Base-by-base conservation (phyloP, 2,888 invertebrate species). In the Agonopterix arenella region DNA sequence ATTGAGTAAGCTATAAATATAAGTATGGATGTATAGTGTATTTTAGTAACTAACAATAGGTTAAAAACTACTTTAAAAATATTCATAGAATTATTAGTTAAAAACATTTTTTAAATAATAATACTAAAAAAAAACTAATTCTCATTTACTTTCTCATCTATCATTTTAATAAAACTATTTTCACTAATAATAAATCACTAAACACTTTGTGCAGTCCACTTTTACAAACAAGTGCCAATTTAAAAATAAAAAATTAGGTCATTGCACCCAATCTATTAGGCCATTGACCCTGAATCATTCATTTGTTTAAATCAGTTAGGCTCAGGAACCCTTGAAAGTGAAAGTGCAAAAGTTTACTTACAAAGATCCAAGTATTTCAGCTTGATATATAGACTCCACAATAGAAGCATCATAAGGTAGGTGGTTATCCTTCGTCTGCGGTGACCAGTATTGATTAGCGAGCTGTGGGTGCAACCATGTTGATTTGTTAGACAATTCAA, bases 371-470 rank as follows among this genome's bases (percentile, higher is more conserved):
- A 93, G 91, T 66, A 98, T 95, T 85, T 98, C 98, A 70, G 94
- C 93, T 49, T 91, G 85, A 72, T 98, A 98, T 61, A 98, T 94
- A 63, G 97, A 94, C 70, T 97, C 97, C 59, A 98, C 93, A 61
- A 98, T 92, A 69, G 93, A 88, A 28, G 93, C 89, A 86, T 95
- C 93, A 70, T 93, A 97, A 45, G 93, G 91, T 65, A 93, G 76
- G 85, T 96, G 96, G 3, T 91, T 89, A 8, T 91, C 90, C 49
- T 91, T 89, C 0, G 96, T 94, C 74, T 96, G 94, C 0, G 97
- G 96, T 0, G 97, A 95, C 98, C 98, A 98, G 76, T 97, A 97
- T 72, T 96, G 94, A 55, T 94, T 93, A 1, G 98, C 97, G 36
- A 98, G 90, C 97, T 98, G 85, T 49, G 64, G 70, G 67, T 61